Conservation (phyloP, 2,797 vertebrate genomes). For the Pachyuromys duprasi region DNA sequence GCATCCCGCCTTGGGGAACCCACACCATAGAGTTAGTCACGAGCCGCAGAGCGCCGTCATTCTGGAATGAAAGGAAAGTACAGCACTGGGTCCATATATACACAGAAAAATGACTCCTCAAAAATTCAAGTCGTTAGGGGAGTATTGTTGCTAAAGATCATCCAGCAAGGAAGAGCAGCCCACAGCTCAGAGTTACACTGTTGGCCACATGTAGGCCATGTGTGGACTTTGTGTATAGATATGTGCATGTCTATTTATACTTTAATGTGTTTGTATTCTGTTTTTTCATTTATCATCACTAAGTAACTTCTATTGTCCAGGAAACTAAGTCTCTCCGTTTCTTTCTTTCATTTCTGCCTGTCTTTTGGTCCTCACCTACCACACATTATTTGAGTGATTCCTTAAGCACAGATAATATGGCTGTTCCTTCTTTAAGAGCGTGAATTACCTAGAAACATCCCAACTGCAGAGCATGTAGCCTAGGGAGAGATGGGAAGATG, state of each 20-base stretch:
- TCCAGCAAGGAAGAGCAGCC: background rate
- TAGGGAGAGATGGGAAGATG: background rate
- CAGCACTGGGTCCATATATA: background rate
- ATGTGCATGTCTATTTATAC: background rate
- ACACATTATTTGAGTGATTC: background rate
- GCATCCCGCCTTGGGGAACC: conserved; percentile 96
- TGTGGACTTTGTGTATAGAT: background rate
- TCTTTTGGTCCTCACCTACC: background rate
- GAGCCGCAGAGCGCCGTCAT: conserved; percentile 84
- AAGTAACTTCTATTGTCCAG: background rate
- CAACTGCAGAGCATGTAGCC: background rate
- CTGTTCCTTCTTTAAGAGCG: background rate
- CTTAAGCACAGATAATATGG: background rate
- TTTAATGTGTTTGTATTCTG: background rate
- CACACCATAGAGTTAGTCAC: conserved; percentile 90
- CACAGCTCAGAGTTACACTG: background rate
- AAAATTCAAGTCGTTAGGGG: background rate
- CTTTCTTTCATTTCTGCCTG: background rate
- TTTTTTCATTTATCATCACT: background rate
- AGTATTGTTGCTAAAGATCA: background rate
- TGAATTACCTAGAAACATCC: background rate
- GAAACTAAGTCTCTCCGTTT: conserved; percentile 6
- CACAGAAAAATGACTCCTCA: background rate
- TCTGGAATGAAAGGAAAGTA: conserved; percentile 81
- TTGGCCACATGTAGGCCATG: too few relatives aligned